Evolutionary conservation across 1,140 invertebrate genomes (phyloP).

Genomic region (Aphis craccivora): DNA sequence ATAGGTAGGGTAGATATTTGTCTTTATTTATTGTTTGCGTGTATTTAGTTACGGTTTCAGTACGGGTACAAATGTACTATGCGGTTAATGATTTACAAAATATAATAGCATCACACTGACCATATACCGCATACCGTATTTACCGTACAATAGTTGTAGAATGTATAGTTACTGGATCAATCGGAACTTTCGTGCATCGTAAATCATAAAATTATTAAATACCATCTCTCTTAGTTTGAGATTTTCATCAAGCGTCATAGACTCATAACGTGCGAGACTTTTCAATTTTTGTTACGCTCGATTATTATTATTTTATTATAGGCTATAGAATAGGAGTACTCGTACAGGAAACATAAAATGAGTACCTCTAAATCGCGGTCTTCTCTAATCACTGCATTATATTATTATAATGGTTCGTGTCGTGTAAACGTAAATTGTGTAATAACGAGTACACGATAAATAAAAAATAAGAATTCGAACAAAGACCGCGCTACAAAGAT

Average conservation of each 20-base stretch:
- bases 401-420: background rate
- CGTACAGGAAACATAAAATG: background rate
- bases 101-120: background rate
- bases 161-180: background rate
- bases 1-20: background rate
- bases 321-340: background rate
- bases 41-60: background rate
- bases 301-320: background rate
- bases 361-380: no score
- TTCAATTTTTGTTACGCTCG: background rate
- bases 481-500: background rate
- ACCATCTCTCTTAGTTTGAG: background rate
- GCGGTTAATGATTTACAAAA: background rate
- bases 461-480: background rate
- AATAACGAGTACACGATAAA: background rate
- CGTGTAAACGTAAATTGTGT: no score
- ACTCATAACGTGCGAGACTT: background rate
- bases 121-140: background rate
- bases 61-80: background rate
- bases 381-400: background rate
- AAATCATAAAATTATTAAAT: background rate
- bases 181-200: background rate
- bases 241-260: background rate
- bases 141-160: background rate
- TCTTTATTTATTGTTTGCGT: background rate